A percentile compares a stretch with the other conserved stretches of the same genome.
Evolutionary conservation across 2,113 vertebrate genomes (phyloP).

Genomic region (Typhlomys cinereus): DNA sequence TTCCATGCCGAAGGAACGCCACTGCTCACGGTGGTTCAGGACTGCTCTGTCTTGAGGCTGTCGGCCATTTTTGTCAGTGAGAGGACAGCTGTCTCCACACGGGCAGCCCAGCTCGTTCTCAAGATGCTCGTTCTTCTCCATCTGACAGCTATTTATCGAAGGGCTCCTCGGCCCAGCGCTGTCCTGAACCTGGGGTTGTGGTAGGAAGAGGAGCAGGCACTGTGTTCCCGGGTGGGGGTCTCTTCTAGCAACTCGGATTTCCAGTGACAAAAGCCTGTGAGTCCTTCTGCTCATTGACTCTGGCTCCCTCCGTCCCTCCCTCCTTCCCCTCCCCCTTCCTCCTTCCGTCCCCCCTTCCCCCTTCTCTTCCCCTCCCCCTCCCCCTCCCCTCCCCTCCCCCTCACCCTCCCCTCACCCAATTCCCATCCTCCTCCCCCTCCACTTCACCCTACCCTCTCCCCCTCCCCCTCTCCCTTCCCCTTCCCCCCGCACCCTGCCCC

Average conservation of each 20-base stretch:
- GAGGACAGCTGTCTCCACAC: conserved; percentile 7
- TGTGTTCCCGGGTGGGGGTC: background rate
- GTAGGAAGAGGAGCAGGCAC: background rate
- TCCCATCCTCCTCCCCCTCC: too few relatives aligned
- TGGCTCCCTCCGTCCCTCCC: background rate
- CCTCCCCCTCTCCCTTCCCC: too few relatives aligned
- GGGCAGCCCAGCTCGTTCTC: background rate
- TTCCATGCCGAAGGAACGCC: background rate
- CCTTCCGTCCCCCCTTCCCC: too few relatives aligned
- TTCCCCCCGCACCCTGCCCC: too few relatives aligned
- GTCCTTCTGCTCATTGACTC: background rate
- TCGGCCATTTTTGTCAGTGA: background rate
- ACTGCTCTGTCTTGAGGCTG: background rate
- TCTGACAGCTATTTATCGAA: background rate
- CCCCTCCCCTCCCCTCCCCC: too few relatives aligned
- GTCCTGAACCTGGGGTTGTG: background rate
- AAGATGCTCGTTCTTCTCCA: conserved; percentile 11
- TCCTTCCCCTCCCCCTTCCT: too few relatives aligned
- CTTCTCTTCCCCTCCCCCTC: too few relatives aligned
- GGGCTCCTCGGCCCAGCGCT: background rate
- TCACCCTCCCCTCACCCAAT: too few relatives aligned
- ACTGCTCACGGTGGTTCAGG: background rate
- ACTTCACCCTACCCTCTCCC: too few relatives aligned
- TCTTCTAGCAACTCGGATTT: background rate
- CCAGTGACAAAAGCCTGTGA: background rate